Conservation (phyloP, 2,113 vertebrate species). For the Synodontis membranacea region DNA sequence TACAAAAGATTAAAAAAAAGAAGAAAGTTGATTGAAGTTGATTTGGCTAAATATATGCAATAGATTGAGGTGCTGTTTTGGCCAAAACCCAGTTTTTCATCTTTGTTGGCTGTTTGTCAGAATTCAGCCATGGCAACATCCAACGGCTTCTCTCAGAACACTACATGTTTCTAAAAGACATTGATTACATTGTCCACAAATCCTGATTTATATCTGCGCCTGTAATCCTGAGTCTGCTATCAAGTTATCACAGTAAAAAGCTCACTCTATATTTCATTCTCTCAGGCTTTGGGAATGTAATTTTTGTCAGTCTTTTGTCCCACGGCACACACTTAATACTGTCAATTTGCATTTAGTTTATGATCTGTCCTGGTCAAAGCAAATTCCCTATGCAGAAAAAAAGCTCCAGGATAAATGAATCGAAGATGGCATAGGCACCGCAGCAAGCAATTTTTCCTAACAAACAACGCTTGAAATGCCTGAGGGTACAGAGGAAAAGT, state of each 20-base stretch:
- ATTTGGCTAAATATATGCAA: not conserved
- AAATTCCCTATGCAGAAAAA: conserved; percentile 39
- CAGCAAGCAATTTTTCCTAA: conserved; percentile 66
- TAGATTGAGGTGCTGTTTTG: not conserved
- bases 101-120: not conserved
- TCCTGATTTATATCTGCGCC: not conserved
- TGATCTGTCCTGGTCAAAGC: conserved; percentile 42
- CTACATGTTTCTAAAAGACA: not conserved
- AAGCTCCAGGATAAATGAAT: conserved; percentile 51
- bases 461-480: conserved; percentile 66
- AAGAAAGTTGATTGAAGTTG: not conserved
- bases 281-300: conserved; percentile 12
- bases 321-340: conserved; percentile 11
- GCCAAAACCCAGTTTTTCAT: not conserved
- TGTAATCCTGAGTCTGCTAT: conserved; percentile 2
- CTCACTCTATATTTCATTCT: conserved; percentile 19
- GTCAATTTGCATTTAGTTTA: conserved; percentile 42
- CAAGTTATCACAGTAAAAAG: not conserved
- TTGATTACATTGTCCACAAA: conserved; percentile 31
- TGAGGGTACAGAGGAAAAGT: conserved; percentile 59
- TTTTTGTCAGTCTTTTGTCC: conserved; percentile 35
- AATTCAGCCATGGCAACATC: not conserved
- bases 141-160: not conserved
- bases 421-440: conserved; percentile 55
- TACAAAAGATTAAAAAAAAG: not conserved